Conservation (phyloP, 2,797 vertebrate species). For the Leptatherina wallacei region DNA sequence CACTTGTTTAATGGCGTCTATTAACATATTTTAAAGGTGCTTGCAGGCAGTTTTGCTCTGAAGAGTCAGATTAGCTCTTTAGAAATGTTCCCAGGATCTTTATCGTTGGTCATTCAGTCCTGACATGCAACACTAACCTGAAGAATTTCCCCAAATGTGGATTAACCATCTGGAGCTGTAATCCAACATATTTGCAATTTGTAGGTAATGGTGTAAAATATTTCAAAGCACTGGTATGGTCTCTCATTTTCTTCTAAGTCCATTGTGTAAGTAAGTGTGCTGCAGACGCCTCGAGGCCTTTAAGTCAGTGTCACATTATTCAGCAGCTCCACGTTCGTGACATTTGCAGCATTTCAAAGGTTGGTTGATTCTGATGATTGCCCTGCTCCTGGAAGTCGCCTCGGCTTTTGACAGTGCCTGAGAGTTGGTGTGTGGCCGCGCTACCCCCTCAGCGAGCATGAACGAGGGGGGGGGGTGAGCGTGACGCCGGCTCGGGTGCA, state of each 20-base stretch:
- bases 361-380: conserved; percentile 64
- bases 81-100: background rate
- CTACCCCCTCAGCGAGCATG: conserved; percentile 48
- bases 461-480: conserved; percentile 9
- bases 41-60: background rate
- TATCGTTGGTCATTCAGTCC: conserved; percentile 4
- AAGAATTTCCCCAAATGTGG: background rate
- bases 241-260: conserved; percentile 17
- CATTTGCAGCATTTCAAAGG: conserved; percentile 62
- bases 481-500: conserved; percentile 37
- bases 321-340: conserved; percentile 39
- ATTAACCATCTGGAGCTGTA: conserved; percentile 4
- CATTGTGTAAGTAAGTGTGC: conserved; percentile 14
- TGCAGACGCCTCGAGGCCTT: conserved; percentile 14
- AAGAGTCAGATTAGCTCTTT: background rate
- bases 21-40: background rate
- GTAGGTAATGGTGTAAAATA: conserved; percentile 43
- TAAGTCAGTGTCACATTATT: conserved; percentile 33
- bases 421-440: conserved; percentile 52
- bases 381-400: conserved; percentile 45
- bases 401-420: conserved; percentile 46
- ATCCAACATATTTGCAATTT: conserved; percentile 30
- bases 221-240: conserved; percentile 25
- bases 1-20: background rate
- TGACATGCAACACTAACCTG: background rate